Evolutionary conservation across 1,140 invertebrate genomes (phyloP), one percentile per base, ranked within the genome.

Genomic region (Theocolax elegans): DNA sequence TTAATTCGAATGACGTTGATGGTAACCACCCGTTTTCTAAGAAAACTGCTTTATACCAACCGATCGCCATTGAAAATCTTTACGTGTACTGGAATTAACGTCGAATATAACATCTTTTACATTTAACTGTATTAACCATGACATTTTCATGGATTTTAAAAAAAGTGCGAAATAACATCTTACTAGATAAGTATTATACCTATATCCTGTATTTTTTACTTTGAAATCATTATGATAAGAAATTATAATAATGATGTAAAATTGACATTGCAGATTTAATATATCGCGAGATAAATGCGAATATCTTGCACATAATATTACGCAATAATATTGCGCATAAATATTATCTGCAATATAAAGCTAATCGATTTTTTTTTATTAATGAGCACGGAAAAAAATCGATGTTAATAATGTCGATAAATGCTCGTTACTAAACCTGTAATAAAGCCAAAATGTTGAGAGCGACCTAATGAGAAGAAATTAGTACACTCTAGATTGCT

Each of bases 401-500:
- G 38, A 9, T 21, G 25, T 15, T 29, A 27, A 31, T 53, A 53
- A 53, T 10, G 9, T 40, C 8, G 19, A 51, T 35, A 64, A 64
- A 35, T 64, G 23, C 49, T 65, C 49, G 49, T 65, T 38, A 31
- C 31, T 1, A 35, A 40, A 64, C 48, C 31, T 51, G 13, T 64
- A 64, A 49, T 64, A 27, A 19, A 38, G 38, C 60, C 31, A 44
- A 59, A 69, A 58, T 7, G 35, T 38, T 25, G 67, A 54, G 67
- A 46, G 67, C 59, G 51, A 70, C 38, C 23, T 53, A 44, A 70
- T 58, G 38, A 38, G 21, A 44, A 56, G 60, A 58, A 54, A 64
- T 70, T 70, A 64, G 67, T 70, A 70, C 29, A 70, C 19, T 70
- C 51, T 64, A 56, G 59, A 70, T 64, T 70, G 67, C 42, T 70